phyloP scores from a whole-genome alignment of 2,888 invertebrate species.

The Apodemia mormo region DNA sequence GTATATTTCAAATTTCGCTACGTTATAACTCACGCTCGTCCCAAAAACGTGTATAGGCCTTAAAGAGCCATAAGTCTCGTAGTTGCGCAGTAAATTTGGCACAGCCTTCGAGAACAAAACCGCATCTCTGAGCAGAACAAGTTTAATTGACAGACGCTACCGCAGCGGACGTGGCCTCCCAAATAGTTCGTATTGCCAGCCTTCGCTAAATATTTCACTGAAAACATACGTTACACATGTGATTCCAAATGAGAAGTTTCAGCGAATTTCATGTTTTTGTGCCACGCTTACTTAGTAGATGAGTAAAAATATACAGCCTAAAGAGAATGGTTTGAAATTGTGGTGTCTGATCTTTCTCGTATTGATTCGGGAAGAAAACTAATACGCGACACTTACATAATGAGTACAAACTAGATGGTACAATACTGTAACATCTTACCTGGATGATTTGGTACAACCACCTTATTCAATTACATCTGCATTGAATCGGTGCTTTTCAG shows the following conservation, averaged over 20 bases:
- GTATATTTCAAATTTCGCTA: background rate
- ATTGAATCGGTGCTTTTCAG: no score
- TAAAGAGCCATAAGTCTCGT: slow-evolving; percentile 37
- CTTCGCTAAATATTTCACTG: slow-evolving; percentile 8
- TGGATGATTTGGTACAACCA: no score
- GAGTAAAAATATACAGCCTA: no score
- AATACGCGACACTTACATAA: no score
- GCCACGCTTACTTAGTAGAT: no score
- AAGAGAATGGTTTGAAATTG: no score
- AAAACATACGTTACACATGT: slow-evolving; percentile 22
- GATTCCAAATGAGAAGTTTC: background rate
- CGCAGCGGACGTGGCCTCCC: slow-evolving; percentile 38
- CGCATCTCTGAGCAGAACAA: slow-evolving; percentile 40
- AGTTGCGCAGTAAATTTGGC: slow-evolving; percentile 44
- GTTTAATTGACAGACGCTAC: slow-evolving; percentile 54
- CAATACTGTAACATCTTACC: no score
- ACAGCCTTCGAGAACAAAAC: slow-evolving; percentile 37
- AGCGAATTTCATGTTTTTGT: background rate
- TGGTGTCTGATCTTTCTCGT: no score
- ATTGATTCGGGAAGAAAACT: no score
- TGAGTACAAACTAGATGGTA: no score
- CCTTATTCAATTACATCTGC: no score
- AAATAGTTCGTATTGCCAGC: slow-evolving; percentile 18
- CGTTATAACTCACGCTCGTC: slow-evolving; percentile 32
- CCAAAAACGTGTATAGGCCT: slow-evolving; percentile 28